These are phyloP conservation scores for Orius laevigatus DNA, from an alignment of 1,140 invertebrate species.

Conservation along the genomic window DNA sequence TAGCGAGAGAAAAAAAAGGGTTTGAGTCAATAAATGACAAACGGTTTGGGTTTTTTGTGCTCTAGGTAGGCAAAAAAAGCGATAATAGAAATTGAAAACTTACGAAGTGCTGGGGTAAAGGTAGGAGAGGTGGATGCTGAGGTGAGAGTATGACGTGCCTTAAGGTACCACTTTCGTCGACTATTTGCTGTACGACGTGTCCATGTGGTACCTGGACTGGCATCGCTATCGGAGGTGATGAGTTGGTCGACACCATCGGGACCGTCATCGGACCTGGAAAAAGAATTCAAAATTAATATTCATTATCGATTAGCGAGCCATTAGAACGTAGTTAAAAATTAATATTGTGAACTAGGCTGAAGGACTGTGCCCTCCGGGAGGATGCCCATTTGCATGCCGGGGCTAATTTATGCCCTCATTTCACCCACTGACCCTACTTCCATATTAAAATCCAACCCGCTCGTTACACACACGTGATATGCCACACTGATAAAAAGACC, in stretches of 20 bases:
- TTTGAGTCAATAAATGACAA: not conserved
- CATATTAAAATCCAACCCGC: too few species aligned
- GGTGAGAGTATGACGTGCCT: conserved; percentile 70
- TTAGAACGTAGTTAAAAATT: too few species aligned
- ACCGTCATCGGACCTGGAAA: conserved; percentile 45
- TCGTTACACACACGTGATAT: too few species aligned
- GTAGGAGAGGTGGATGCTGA: conserved; percentile 35
- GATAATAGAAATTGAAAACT: conserved; percentile 26
- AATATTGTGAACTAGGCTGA: too few species aligned
- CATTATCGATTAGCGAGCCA: too few species aligned
- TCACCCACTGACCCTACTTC: too few species aligned
- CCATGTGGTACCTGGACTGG: conserved; percentile 78
- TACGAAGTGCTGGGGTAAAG: conserved; percentile 41
- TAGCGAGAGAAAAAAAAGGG: not conserved
- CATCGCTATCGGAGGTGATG: conserved; percentile 58
- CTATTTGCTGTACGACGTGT: conserved; percentile 74
- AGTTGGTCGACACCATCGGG: conserved; percentile 65
- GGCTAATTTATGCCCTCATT: too few species aligned
- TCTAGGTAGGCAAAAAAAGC: not conserved
- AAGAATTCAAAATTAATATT: not conserved
- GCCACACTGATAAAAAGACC: too few species aligned
- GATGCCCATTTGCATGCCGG: too few species aligned
- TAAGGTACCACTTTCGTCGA: conserved; percentile 72
- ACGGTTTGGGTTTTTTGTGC: not conserved
- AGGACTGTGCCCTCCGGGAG: too few species aligned